phyloP scores from a whole-genome alignment of 2,888 invertebrate species.

The Rotaria macrura region DNA sequence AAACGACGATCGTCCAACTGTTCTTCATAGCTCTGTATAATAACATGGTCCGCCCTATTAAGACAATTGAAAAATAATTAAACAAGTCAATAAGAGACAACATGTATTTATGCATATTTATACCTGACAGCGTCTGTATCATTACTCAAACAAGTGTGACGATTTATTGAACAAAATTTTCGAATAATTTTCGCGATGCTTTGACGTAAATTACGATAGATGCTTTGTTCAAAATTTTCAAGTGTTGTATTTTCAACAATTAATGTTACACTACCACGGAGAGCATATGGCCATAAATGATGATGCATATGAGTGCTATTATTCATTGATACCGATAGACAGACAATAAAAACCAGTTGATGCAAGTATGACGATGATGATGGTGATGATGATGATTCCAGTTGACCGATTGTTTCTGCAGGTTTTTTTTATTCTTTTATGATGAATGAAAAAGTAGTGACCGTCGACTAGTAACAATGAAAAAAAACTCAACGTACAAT shows the following conservation, averaged over 20 bases:
- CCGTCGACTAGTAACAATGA: neutral
- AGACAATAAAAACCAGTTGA: neutral
- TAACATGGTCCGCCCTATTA: neutral
- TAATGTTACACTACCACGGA: neutral
- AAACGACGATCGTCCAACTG: constrained; percentile 2
- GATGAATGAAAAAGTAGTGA: neutral
- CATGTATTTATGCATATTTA: neutral
- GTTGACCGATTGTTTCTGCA: neutral
- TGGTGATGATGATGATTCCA: neutral
- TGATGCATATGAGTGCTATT: neutral
- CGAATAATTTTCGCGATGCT: neutral
- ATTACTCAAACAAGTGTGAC: neutral
- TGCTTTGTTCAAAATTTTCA: constrained; percentile 1
- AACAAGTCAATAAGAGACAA: neutral
- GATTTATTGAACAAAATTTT: neutral
- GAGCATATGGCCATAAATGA: neutral
- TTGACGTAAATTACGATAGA: neutral
- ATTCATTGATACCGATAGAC: neutral
- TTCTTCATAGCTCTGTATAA: constrained; percentile 2
- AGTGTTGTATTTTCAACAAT: constrained; percentile 4
- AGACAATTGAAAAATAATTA: neutral
- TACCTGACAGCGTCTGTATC: constrained; percentile 1
- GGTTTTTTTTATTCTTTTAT: neutral
- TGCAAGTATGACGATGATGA: neutral
- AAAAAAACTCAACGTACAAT: neutral